phyloP scores from a whole-genome alignment of 2,888 invertebrate species.

The Chrysomela aeneicollis region DNA sequence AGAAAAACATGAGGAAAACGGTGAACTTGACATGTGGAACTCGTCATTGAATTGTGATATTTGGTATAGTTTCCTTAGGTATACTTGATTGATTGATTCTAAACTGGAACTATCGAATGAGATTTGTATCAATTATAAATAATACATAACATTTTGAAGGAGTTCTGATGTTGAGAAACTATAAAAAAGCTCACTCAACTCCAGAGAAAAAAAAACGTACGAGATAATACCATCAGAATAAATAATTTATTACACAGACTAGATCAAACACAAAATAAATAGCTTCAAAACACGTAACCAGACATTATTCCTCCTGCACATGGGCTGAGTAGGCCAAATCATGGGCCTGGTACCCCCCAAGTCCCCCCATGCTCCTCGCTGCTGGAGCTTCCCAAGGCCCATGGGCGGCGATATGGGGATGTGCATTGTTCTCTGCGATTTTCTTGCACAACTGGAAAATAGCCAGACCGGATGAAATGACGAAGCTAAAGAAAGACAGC shows the following conservation, averaged over 20 bases:
- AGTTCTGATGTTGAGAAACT: too few species aligned
- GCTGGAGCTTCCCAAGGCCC: constrained; percentile 80
- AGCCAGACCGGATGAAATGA: constrained; percentile 84
- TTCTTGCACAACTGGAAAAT: constrained; percentile 91
- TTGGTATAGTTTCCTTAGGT: too few species aligned
- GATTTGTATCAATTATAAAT: too few species aligned
- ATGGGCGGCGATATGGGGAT: constrained; percentile 67
- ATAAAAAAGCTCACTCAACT: too few species aligned
- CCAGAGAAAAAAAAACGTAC: not conserved
- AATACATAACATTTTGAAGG: too few species aligned
- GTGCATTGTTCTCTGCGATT: constrained; percentile 81
- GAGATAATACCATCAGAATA: constrained; percentile 12
- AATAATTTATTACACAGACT: constrained; percentile 23
- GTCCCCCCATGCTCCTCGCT: constrained; percentile 56
- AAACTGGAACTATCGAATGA: too few species aligned
- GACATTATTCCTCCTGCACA: constrained; percentile 11
- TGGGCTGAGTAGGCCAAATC: constrained; percentile 72
- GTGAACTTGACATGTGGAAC: too few species aligned
- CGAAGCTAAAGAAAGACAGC: constrained; percentile 87
- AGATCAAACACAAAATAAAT: constrained; percentile 23
- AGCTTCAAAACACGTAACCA: not conserved
- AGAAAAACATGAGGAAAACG: too few species aligned
- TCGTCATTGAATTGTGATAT: too few species aligned
- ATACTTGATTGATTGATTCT: too few species aligned
- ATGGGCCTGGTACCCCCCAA: constrained; percentile 65